Conservation (phyloP, 2,113 vertebrate species). For the Ceratotherium simum region DNA sequence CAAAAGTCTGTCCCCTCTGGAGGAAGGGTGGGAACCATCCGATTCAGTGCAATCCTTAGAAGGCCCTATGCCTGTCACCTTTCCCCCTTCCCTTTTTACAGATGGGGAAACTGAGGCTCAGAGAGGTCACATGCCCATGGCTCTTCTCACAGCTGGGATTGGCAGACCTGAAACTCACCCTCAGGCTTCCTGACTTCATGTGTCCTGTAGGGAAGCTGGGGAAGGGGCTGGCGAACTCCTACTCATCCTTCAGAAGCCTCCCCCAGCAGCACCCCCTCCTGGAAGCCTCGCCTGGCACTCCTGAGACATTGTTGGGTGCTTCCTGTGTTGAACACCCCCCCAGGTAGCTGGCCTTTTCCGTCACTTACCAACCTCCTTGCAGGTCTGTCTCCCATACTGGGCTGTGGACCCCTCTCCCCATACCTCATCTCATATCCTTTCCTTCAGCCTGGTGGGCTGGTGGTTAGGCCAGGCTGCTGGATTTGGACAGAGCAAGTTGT, state of each 20-base stretch:
- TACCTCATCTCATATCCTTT: not conserved
- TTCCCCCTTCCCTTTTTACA: not conserved
- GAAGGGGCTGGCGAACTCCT: not conserved
- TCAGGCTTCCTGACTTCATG: not conserved
- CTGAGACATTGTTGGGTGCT: not conserved
- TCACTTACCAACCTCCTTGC: not conserved
- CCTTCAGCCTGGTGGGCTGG: not conserved
- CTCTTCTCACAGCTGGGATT: not conserved
- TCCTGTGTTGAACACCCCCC: slow-evolving; percentile 22
- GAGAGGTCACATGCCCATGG: not conserved
- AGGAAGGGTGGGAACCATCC: not conserved
- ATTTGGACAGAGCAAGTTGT: not conserved
- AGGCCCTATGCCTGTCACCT: not conserved
- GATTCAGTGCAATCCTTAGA: not conserved
- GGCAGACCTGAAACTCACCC: not conserved
- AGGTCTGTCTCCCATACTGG: not conserved
- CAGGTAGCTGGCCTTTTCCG: not conserved
- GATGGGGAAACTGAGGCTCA: slow-evolving; percentile 42
- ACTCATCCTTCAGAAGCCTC: not conserved
- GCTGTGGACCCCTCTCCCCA: not conserved
- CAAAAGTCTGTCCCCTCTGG: rapidly evolving
- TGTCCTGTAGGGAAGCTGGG: not conserved
- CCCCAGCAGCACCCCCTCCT: not conserved
- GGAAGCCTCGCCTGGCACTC: not conserved
- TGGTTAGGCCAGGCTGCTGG: not conserved